These are phyloP conservation scores for Megalonaias nervosa DNA, from an alignment of 1,140 invertebrate genomes.

Conservation along the genomic window DNA sequence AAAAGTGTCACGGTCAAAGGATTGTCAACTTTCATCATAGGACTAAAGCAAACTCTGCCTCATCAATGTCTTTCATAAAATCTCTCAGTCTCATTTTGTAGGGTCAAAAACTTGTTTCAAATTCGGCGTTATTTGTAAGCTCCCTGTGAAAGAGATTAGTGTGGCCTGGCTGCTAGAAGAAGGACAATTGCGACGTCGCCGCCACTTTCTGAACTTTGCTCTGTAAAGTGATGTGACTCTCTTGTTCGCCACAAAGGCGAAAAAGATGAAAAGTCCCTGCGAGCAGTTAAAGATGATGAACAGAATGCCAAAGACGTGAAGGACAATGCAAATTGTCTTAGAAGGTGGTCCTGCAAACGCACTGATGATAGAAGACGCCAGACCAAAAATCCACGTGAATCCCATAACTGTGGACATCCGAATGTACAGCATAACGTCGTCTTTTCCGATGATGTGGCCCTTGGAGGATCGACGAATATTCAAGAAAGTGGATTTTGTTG, in stretches of 20 bases:
- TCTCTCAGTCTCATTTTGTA: no score
- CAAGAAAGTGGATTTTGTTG: constrained; percentile 50
- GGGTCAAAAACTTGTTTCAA: no score
- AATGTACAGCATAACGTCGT: constrained; percentile 75
- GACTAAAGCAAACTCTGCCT: no score
- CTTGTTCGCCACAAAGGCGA: constrained; percentile 65
- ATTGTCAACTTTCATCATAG: no score
- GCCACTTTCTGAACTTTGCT: constrained; percentile 5
- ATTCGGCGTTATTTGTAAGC: no score
- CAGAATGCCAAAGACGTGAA: constrained; percentile 57
- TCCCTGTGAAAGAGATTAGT: no score
- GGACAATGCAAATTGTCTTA: constrained; percentile 44
- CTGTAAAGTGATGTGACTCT: constrained; percentile 56
- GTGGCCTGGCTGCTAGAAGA: no score
- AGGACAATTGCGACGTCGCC: no score
- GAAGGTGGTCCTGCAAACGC: constrained; percentile 43
- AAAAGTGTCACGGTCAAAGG: no score
- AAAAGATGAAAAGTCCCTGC: constrained; percentile 68
- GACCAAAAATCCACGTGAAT: constrained; percentile 72
- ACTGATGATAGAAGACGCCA: constrained; percentile 64
- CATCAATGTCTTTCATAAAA: no score
- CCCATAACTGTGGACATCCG: constrained; percentile 73
- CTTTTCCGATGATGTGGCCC: constrained; percentile 53
- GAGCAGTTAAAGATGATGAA: constrained; percentile 67
- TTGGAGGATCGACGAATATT: constrained; percentile 44